These are phyloP conservation scores for Glaucomys volans DNA, from an alignment of 2,113 vertebrate species.

Conservation along the genomic window DNA sequence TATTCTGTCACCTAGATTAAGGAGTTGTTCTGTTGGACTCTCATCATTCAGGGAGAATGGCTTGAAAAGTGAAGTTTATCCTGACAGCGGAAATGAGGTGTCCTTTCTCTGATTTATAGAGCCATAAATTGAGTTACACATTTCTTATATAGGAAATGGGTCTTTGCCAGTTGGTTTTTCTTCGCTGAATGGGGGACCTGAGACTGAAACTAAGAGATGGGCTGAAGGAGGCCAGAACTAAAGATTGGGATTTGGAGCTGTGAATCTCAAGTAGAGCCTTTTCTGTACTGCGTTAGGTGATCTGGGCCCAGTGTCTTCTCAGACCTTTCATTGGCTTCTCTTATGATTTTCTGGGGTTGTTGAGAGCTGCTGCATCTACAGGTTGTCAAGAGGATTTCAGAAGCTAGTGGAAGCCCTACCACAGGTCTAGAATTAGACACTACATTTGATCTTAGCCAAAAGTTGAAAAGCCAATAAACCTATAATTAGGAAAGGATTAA, in stretches of 20 bases:
- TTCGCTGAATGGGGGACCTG: background rate
- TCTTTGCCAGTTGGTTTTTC: constrained; percentile 80
- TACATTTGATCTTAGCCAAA: too few relatives aligned
- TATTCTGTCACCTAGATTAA: constrained; percentile 83
- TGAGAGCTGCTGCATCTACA: background rate
- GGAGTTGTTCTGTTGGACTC: constrained; percentile 76
- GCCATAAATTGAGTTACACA: constrained; percentile 86
- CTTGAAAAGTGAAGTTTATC: constrained; percentile 86
- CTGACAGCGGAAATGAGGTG: constrained; percentile 91
- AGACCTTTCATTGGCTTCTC: background rate
- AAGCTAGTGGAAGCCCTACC: background rate
- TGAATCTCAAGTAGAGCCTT: background rate
- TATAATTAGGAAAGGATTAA: background rate
- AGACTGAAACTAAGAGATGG: background rate
- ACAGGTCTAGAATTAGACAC: background rate
- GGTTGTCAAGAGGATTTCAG: background rate
- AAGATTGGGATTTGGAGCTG: background rate
- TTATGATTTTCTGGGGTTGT: background rate
- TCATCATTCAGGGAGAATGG: constrained; percentile 83
- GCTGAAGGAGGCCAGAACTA: background rate
- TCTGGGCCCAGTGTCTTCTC: background rate
- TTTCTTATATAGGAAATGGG: constrained; percentile 84
- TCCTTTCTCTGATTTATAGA: constrained; percentile 90
- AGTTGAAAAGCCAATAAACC: background rate
- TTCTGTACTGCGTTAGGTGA: background rate